Base-by-base conservation (phyloP, 1,140 invertebrate genomes). In the Conus betulinus region DNA sequence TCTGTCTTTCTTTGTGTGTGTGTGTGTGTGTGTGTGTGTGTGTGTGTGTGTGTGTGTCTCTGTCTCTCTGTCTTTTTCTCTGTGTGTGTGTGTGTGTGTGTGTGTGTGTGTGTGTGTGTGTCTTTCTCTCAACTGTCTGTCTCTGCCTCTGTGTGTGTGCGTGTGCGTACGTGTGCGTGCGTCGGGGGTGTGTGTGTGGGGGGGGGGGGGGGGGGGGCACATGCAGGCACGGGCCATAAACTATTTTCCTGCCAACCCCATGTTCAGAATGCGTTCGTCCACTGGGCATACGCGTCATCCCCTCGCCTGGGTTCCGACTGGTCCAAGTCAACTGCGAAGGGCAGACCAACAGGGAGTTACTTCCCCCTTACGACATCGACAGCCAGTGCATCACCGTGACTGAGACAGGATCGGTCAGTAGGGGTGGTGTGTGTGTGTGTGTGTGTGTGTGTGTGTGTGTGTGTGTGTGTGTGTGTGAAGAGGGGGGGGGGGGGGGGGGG, bases 301-400 rank as follows among this genome's bases (percentile, higher is more conserved):
- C 81, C 7, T 57, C 51, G 5, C 51, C 39, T 7, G 81, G 81
- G 20, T 83, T 83, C 23, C 51, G 81, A n/a, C 13, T 83, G 8
- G 52, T 83, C 20, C 81, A 83, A 25, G 53, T 83, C 52, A 83
- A 83, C 81, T 83, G 81, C 52, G 13, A 83, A 25, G 81, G 81
- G 81, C 10, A 83, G 81, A 83, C 53, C 81, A 83, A 83, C 81
- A 83, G 23, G 23, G 81, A 83, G 53, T 83, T 83, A 55, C 81
- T 83, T 55, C 52, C 81, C 81, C 53, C 81, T 52, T 83, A 83
- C 23, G 53, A 83, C 81, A n/a, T 57, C 53, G 81, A 83, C 81
- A 20, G 51, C 51, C 53, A 55, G 52, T 83, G 81, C 52, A 53
- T 83, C 81, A 83, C 23, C 51, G 8, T 25, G 5, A 83, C 81